Evolutionary conservation across 2,797 vertebrate species (phyloP).

Genomic region (Huso huso): DNA sequence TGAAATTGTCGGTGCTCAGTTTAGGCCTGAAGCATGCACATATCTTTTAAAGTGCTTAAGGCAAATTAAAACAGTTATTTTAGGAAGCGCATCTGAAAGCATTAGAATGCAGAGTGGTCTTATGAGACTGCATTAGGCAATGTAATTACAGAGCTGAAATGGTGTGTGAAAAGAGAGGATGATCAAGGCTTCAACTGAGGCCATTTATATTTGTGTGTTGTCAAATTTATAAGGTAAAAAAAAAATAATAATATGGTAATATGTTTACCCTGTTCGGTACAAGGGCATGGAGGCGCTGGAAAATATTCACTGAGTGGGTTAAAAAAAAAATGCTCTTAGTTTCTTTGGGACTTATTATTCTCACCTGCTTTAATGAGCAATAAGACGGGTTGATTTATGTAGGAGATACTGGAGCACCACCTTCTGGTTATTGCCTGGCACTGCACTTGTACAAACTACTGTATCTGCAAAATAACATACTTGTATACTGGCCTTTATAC

Average conservation of each 20-base stretch:
- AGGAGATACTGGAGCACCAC: slow-evolving; percentile 64
- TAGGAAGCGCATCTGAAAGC: slow-evolving; percentile 12
- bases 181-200: slow-evolving; percentile 41
- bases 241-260: slow-evolving; percentile 57
- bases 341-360: slow-evolving; percentile 78
- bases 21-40: slow-evolving; percentile 3
- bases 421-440: slow-evolving; percentile 55
- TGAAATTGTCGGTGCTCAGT: no score
- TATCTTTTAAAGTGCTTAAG: background rate
- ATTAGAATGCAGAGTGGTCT: slow-evolving; percentile 14
- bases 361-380: slow-evolving; percentile 69
- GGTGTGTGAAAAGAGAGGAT: slow-evolving; percentile 42
- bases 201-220: slow-evolving; percentile 42
- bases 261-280: slow-evolving; percentile 53
- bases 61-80: slow-evolving; percentile 7
- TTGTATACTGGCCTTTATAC: no score
- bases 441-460: slow-evolving; percentile 29
- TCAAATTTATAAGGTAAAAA: slow-evolving; percentile 32
- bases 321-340: slow-evolving; percentile 48
- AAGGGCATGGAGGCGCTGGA: slow-evolving; percentile 40
- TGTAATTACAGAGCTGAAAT: slow-evolving; percentile 42
- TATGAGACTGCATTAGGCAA: slow-evolving; percentile 33
- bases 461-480: no score
- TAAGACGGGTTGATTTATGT: slow-evolving; percentile 62
- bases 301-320: slow-evolving; percentile 5